A percentile compares a stretch with the other conserved stretches of the same genome.
Evolutionary conservation across 2,888 invertebrate genomes (phyloP).

Genomic region (Saturnia japonica): DNA sequence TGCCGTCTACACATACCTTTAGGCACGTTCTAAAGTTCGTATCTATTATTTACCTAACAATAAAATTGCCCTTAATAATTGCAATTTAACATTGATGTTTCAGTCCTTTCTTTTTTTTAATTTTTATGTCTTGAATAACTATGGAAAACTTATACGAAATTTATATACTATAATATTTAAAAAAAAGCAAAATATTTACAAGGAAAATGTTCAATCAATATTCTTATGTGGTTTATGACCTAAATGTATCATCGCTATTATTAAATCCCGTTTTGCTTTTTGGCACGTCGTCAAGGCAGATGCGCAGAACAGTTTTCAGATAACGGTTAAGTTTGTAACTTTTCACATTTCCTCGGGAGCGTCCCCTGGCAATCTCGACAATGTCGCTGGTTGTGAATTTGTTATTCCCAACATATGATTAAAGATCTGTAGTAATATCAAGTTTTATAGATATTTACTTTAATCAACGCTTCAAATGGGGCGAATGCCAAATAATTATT

Average conservation of each 20-base stretch:
- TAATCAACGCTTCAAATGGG: slow-evolving; percentile 9
- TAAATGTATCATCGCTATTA: slow-evolving; percentile 28
- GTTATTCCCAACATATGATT: slow-evolving; percentile 54
- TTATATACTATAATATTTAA: neutral
- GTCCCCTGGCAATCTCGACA: slow-evolving; percentile 50
- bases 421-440: slow-evolving; percentile 48
- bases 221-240: slow-evolving; percentile 6
- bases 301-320: slow-evolving; percentile 66
- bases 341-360: slow-evolving; percentile 70
- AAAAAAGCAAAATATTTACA: neutral
- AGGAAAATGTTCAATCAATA: slow-evolving; percentile 19
- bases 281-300: slow-evolving; percentile 70
- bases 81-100: neutral
- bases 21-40: too few species aligned
- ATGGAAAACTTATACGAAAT: neutral
- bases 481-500: slow-evolving; percentile 11
- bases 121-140: neutral
- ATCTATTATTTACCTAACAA: neutral
- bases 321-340: slow-evolving; percentile 73
- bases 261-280: slow-evolving; percentile 63
- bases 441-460: slow-evolving; percentile 6
- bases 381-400: slow-evolving; percentile 63
- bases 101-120: neutral
- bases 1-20: too few species aligned
- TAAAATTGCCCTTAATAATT: neutral